Percentiles rank a stretch among this genome's conserved stretches.
Evolutionary conservation across 2,888 invertebrate genomes (phyloP).

Genomic region (Heteromurus nitidus): DNA sequence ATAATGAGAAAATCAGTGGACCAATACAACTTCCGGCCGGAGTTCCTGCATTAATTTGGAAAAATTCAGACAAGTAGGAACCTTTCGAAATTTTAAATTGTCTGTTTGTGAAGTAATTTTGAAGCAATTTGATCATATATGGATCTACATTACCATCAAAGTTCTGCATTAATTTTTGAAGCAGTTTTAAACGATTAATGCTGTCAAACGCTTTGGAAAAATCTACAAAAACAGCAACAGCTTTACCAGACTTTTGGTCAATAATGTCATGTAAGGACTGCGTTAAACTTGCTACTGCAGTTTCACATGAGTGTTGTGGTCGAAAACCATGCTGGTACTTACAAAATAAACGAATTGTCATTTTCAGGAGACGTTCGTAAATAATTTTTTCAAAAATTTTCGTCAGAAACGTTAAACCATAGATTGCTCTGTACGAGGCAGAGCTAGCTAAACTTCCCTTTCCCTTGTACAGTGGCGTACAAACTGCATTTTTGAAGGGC

Average conservation of each 20-base stretch:
- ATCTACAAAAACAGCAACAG: constrained; percentile 36
- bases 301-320: constrained; percentile 33
- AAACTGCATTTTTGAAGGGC: background rate
- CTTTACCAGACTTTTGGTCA: constrained; percentile 36
- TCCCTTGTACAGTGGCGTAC: constrained; percentile 37
- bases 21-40: constrained; percentile 32
- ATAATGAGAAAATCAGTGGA: constrained; percentile 24
- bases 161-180: constrained; percentile 10
- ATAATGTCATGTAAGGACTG: constrained; percentile 4
- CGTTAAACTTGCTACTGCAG: constrained; percentile 15
- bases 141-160: constrained; percentile 8
- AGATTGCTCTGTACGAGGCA: constrained; percentile 31
- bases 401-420: constrained; percentile 4
- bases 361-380: background rate
- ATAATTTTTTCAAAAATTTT: constrained; percentile 34
- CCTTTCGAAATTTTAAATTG: background rate
- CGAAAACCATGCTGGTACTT: constrained; percentile 28
- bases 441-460: background rate
- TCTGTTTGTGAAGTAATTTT: constrained; percentile 11
- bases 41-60: background rate
- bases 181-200: background rate
- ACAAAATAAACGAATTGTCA: background rate
- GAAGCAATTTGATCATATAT: background rate
- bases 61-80: constrained; percentile 15
- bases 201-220: constrained; percentile 33